Base-by-base conservation (phyloP, 1,140 invertebrate species). In the Caenorhabditis tropicalis region DNA sequence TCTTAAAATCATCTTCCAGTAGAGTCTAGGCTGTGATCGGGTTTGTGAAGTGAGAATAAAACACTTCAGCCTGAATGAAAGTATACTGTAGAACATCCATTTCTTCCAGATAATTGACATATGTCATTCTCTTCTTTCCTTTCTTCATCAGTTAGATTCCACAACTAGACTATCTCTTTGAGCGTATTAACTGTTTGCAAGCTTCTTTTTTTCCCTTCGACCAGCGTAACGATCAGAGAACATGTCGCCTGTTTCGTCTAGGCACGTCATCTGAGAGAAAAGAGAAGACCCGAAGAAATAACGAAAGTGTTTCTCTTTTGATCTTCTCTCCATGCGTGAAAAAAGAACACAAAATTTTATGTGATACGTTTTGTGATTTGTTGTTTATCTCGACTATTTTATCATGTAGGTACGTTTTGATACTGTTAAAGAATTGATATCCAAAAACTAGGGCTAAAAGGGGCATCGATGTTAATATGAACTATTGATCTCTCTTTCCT, bases 171-270 rank as follows among this genome's bases (percentile, higher is more conserved):
- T 24, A 46, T 74, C 65, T 43, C 6, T 43, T 43, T 43, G 5
- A 24, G 53, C 21, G 16, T 21, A 43, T 74, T 19, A 21, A 74
- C 43, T 74, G 65, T 24, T 43, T 74, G 65, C 36, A 39, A 43
- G 36, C 0, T n/a, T 10, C 43, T 74, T 24, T 7, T 74, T 24
- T 24, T 31, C 15, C 33, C 12, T 43, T 43, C 65, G 65, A 74
- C 15, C 65, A 74, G 33, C 65, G 65, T 74, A 74, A 74, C 65
- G 65, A 74, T 74, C 36, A 74, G 65, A 74, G 65, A 74, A 74
- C 65, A 74, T 21, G 65, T 43, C 36, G 65, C 58, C 27, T 24
- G 15, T 43, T 2, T 27, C 36, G 65, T 74, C 65, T 74, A 36
- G 33, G 58, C 29, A 39, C 65, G 36, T 31, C 65, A 74, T 39